Evolutionary conservation across 2,888 invertebrate species (phyloP), one percentile per base, ranked within the genome.

Genomic region (Erpobdella octoculata): DNA sequence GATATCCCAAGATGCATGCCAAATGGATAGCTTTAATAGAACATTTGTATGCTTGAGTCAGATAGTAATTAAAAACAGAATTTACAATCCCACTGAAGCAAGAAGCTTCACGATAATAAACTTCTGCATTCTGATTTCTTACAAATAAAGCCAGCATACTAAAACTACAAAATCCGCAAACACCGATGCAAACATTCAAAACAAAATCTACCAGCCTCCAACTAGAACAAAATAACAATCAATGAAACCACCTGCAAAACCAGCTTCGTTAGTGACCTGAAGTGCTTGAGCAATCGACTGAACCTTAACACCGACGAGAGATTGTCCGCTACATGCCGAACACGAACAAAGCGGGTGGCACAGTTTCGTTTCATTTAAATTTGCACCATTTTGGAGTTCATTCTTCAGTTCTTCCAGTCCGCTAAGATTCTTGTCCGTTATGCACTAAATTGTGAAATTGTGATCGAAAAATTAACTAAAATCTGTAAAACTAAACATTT

Each of bases 1-100:
- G 75, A 37, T 76, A 73, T 15, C 76, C 76, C 36, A 73, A 62
- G 18, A 69, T 68, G 18, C 71, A 62, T 0, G 91, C 91, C 21
- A 89, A 83, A 79, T 93, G 93, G 0, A 93, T 21, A 4, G 69
- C 69, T 69, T 3, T 53, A 6, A 18, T 12, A 18, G 9, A 41
- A 41, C 41, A 41, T 41, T 41, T 12, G 41, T 12, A 41, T 9
- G 41, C 41, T 41, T 41, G 9, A 41, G 9, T 41, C 41, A 41
- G 9, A 12, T 9, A 41, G 9, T 12, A 41, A 12, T 9, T 41
- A 41, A 41, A 8, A 58, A 21, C 59, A 58, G 21, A 58, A 58
- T 58, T 12, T 21, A 21, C 9, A n/a, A n/a, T n/a, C n/a, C n/a
- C n/a, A n/a, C n/a, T n/a, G n/a, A n/a, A n/a, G n/a, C n/a, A n/a